phyloP scores from a whole-genome alignment of 2,797 vertebrate genomes.

The Heterohyrax brucei region DNA sequence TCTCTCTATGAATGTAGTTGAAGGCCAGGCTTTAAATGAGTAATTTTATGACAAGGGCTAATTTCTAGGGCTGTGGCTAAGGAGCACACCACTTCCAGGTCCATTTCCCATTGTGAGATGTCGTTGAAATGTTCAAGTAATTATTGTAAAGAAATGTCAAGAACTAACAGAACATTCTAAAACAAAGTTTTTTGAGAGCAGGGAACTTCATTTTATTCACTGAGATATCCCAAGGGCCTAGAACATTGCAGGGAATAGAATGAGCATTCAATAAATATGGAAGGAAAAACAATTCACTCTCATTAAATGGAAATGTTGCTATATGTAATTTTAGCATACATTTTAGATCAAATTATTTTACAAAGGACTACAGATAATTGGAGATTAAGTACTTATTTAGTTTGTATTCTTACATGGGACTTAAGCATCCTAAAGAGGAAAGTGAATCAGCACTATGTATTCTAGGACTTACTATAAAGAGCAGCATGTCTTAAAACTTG shows the following conservation, averaged over 20 bases:
- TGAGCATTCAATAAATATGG: not conserved
- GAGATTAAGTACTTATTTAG: not conserved
- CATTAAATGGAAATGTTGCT: not conserved
- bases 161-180: not conserved
- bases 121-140: slow-evolving; percentile 43
- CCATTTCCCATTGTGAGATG: not conserved
- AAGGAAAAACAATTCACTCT: not conserved
- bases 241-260: not conserved
- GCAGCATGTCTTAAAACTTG: not conserved
- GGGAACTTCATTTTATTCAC: not conserved
- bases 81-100: not conserved
- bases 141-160: not conserved
- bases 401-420: not conserved
- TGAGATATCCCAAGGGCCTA: not conserved
- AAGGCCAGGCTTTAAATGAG: not conserved
- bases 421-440: not conserved
- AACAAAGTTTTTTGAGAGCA: not conserved
- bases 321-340: not conserved
- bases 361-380: not conserved
- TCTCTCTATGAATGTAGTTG: not conserved
- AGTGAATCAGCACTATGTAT: not conserved
- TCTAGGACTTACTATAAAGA: slow-evolving; percentile 24
- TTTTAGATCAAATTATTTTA: not conserved
- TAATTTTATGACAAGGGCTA: slow-evolving; percentile 2
- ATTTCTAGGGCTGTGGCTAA: not conserved